These are phyloP conservation scores for Nothura maculosa DNA, from an alignment of 2,797 vertebrate species.

Conservation along the genomic window DNA sequence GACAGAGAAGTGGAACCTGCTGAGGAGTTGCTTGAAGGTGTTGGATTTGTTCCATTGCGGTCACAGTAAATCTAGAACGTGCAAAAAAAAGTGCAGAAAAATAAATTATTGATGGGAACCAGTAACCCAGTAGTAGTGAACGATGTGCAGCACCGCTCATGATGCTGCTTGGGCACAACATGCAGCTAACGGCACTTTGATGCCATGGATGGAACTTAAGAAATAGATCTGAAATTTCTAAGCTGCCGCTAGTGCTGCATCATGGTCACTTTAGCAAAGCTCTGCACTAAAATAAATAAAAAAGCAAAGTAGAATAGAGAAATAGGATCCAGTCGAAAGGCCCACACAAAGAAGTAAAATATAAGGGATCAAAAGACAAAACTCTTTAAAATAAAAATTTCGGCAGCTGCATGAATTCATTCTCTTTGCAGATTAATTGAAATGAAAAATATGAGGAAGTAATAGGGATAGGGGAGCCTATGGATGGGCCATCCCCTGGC, in stretches of 20 bases:
- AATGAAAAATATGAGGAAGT: neutral
- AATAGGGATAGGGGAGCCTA: accelerated
- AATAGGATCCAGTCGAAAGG: neutral
- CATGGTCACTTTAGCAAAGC: neutral
- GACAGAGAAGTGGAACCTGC: constrained; percentile 55
- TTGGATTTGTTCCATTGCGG: constrained; percentile 4
- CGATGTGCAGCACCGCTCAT: neutral
- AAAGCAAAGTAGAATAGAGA: neutral
- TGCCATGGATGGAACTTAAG: neutral
- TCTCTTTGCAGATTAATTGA: neutral
- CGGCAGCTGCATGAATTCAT: neutral
- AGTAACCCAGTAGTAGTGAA: neutral
- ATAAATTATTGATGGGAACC: neutral
- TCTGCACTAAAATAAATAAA: neutral
- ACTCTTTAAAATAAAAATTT: neutral
- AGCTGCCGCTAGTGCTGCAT: neutral
- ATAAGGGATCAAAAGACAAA: neutral
- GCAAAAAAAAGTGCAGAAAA: neutral
- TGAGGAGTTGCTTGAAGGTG: constrained; percentile 47
- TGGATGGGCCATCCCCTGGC: neutral
- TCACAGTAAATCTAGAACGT: constrained; percentile 79
- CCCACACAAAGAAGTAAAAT: neutral
- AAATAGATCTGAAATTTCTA: neutral
- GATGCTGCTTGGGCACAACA: neutral
- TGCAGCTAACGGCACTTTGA: neutral